Base-by-base conservation (phyloP, 2,113 vertebrate genomes). In the Euleptes europaea region DNA sequence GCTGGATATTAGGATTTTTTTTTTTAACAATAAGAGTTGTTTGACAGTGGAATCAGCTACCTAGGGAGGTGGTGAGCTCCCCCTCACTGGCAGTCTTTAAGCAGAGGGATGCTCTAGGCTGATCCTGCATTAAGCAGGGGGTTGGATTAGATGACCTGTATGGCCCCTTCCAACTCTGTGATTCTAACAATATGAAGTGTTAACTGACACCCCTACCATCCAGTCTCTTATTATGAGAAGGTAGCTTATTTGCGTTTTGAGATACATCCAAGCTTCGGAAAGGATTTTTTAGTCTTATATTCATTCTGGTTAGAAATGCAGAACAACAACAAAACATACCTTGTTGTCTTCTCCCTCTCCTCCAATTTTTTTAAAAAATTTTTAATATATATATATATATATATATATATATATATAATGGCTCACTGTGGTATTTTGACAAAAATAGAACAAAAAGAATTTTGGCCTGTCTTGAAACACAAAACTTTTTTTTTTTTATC, bases 161-260 rank as follows among this genome's bases (percentile, higher is more conserved):
- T n/a, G n/a, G n/a, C n/a, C n/a, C n/a, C n/a, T n/a, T n/a, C n/a
- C n/a, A n/a, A n/a, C n/a, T n/a, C n/a, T n/a, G n/a, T n/a, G n/a
- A n/a, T n/a, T n/a, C n/a, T n/a, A n/a, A n/a, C 1, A 85, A 35
- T 28, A 1, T 0, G 28, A 28, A 54, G 5, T 12, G 71, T 28
- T 31, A 88, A 84, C 3, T 78, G 57, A 13, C 65, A 44, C 60
- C 73, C 49, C 40, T 65, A 78, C 70, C 21, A 13, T 26, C 4
- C 10, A 4, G 31, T 80, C 28, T 47, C 21, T 17, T 63, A 85
- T 88, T 82, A 42, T 66, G 66, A 71, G 74, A 84, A 90, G 49
- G 73, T 80, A 17, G 14, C 70, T 66, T 31, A 11, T 33, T 35
- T 80, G 44, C 13, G 38, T 84, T 81, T 73, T 80, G 65, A 71